A percentile compares a stretch with the other conserved stretches of the same genome.
Conservation (phyloP, 2,888 invertebrate species). For the Sminthurides aquaticus region DNA sequence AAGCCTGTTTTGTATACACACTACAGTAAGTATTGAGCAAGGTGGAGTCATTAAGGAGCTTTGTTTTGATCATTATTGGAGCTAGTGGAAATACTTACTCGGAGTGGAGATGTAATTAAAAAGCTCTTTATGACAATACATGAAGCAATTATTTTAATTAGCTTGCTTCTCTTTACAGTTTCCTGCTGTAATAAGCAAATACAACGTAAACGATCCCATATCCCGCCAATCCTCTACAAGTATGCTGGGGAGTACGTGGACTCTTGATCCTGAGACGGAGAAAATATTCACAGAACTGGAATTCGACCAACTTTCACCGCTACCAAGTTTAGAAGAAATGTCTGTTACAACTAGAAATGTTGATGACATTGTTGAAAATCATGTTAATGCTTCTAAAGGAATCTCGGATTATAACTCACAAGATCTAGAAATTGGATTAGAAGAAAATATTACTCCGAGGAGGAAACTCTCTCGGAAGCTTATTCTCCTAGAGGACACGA, state of each 20-base stretch:
- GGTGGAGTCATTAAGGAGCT: no score
- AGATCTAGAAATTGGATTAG: background rate
- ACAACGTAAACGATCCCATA: background rate
- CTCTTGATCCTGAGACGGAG: conserved; percentile 29
- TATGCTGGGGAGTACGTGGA: background rate
- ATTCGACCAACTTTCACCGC: conserved; percentile 34
- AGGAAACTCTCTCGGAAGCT: background rate
- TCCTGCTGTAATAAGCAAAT: conserved; percentile 3
- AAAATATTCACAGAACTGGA: conserved; percentile 32
- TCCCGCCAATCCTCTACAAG: background rate
- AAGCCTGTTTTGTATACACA: no score
- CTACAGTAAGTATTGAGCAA: no score
- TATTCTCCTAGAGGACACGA: background rate
- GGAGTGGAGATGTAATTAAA: no score
- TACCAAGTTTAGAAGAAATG: conserved; percentile 32
- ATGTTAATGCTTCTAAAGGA: background rate
- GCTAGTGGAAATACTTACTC: no score
- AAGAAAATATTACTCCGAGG: background rate
- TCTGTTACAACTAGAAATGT: conserved; percentile 23
- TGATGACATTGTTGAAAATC: conserved; percentile 26
- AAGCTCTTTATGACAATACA: no score
- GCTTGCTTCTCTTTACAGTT: background rate
- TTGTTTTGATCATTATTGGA: no score
- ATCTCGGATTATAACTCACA: background rate
- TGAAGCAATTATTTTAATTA: background rate